Evolutionary conservation across 1,140 invertebrate species (phyloP), one percentile per base, ranked within the genome.

Genomic region (Hyles vespertilio): DNA sequence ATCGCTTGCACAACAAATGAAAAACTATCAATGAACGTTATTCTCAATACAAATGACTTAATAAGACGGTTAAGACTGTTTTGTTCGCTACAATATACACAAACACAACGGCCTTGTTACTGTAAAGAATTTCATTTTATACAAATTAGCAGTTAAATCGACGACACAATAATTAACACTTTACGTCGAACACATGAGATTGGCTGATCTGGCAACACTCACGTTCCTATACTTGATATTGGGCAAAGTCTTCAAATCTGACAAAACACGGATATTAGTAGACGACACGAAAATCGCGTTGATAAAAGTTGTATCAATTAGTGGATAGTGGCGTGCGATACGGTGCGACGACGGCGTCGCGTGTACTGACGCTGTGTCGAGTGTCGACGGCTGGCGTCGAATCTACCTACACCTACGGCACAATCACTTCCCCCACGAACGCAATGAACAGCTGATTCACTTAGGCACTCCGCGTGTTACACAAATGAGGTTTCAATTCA

Each of bases 361-460:
- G 69, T 72, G 59, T 61, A 84, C 77, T 81, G 77, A 79, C 76
- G 71, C 63, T 71, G 52, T 60, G 69, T 67, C 67, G 68, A 36
- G 58, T 62, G 64, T 63, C 66, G 65, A 61, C 67, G 59, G 54
- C 57, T 59, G 62, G 62, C 59, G 50, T 40, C 8, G 36, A 40
- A 8, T 52, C 56, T 67, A 67, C 56, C 50, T 59, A 63, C 57
- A 55, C 56, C 51, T 56, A 50, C 55, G 58, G 61, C 62, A 72
- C 64, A 66, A 62, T 58, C 64, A 65, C 67, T 71, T 73, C 71
- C 74, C 72, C 76, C 74, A 62, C 79, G 65, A 65, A 63, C 67
- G 59, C 61, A 50, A 51, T 64, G 49, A 82, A 82, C 84, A 87
- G 84, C 84, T 87, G 84, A 84, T 87, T 84, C 75, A 79, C 66